Evolutionary conservation across 2,888 invertebrate genomes (phyloP).

Genomic region (Anoplius nigerrimus): DNA sequence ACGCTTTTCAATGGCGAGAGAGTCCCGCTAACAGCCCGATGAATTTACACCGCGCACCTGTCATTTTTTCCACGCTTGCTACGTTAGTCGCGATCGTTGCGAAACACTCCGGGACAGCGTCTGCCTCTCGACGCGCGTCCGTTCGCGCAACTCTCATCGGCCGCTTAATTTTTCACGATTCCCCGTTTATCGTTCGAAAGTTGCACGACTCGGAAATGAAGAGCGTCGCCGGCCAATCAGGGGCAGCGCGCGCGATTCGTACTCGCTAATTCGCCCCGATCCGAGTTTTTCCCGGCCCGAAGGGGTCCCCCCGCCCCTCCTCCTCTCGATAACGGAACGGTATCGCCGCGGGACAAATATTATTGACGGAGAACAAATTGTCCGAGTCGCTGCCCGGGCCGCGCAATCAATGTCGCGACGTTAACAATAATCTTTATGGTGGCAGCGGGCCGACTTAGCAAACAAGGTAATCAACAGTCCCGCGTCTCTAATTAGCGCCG

Average conservation of each 20-base stretch:
- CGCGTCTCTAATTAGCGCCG: conserved; percentile 41
- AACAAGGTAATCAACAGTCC: conserved; percentile 40
- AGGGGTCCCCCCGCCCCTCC: too few species aligned
- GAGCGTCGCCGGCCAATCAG: too few species aligned
- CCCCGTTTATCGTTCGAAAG: neutral
- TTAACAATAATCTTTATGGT: conserved; percentile 25
- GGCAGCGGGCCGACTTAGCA: conserved; percentile 19
- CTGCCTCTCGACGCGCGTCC: too few species aligned
- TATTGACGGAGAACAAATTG: conserved; percentile 37
- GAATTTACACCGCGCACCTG: too few species aligned
- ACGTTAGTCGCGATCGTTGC: neutral
- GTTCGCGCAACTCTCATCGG: neutral
- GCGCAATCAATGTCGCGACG: conserved; percentile 38
- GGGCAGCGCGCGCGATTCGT: too few species aligned
- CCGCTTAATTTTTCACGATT: neutral
- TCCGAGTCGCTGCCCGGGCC: conserved; percentile 11
- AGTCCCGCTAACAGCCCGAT: too few species aligned
- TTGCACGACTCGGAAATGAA: neutral
- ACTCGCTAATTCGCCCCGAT: too few species aligned
- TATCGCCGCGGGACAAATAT: conserved; percentile 26
- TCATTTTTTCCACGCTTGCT: too few species aligned
- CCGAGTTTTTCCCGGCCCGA: too few species aligned
- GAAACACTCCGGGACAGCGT: too few species aligned
- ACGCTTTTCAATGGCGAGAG: neutral
- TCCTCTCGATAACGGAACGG: neutral